Evolutionary conservation across 2,888 invertebrate genomes (phyloP), one percentile per base, ranked within the genome.

Genomic region (Harpalus rufipes): DNA sequence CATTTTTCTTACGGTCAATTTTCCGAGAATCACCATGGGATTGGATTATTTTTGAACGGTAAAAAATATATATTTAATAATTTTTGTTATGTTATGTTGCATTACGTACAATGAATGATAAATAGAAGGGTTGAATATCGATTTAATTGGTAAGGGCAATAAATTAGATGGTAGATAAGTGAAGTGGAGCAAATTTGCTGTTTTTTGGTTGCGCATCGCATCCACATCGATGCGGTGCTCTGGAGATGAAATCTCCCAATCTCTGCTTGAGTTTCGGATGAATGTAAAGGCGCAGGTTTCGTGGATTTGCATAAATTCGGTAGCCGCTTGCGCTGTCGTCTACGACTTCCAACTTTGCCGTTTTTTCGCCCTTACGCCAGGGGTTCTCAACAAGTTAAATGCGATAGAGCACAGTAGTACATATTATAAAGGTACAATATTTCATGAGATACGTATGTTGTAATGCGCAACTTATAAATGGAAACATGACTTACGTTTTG

Each of bases 291-390:
- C 59, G 59, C 63, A 21, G 63, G 21, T 18, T 25, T 18, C 10
- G 63, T 10, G 21, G 63, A 84, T 84, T 84, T 84, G 84, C 84
- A 84, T 84, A 84, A 84, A 84, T 84, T 84, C 84, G 84, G 84
- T 84, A 84, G 84, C 65, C 84, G 76, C 56, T 83, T 63, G 44
- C 65, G 78, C 78, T 84, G 84, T 84, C 84, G 84, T 84, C 84
- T 84, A 84, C 63, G 84, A 84, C 84, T 84, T 84, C 78, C 84
- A 84, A 84, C 76, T 78, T 84, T 84, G 84, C 78, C 56, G 76
- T 59, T 74, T 84, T 84, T 84, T 84, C 59, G 76, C 78, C 61
- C 68, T 76, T 63, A 7, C 5, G 21, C 3, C 84, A 78, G 84
- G 7, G 84, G 6, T 65, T 32, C 84, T 65, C 82, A 84, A 84